phyloP scores from a whole-genome alignment of 2,888 invertebrate genomes.

The Branchipolynoe longqiensis region DNA sequence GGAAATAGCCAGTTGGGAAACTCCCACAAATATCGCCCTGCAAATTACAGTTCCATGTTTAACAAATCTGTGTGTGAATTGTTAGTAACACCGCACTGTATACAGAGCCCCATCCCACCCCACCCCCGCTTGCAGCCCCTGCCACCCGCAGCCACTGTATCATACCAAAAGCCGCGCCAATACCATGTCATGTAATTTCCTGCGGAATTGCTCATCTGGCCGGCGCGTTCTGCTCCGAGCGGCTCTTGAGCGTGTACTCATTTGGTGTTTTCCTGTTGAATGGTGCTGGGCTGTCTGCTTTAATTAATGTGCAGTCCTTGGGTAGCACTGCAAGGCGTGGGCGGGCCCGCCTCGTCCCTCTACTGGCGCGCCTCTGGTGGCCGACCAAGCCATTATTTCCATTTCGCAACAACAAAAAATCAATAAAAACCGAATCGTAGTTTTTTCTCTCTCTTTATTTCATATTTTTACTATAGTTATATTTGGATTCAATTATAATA shows the following conservation, averaged over 20 bases:
- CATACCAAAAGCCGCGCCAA: conserved; percentile 40
- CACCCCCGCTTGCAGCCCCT: conserved; percentile 4
- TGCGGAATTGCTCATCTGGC: conserved; percentile 40
- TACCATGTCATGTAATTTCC: conserved; percentile 49
- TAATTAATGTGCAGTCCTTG: conserved; percentile 3
- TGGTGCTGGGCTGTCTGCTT: conserved; percentile 20
- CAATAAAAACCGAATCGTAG: too few species aligned
- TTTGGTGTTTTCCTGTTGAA: conserved; percentile 45
- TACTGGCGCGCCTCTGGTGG: too few species aligned
- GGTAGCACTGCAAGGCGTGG: not conserved
- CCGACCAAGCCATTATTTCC: too few species aligned
- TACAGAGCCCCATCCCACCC: too few species aligned
- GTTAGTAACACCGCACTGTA: too few species aligned
- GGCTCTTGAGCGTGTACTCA: conserved; percentile 17
- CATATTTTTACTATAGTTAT: too few species aligned
- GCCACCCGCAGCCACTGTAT: conserved; percentile 21
- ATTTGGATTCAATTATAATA: too few species aligned
- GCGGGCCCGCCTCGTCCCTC: not conserved
- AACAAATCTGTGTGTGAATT: too few species aligned
- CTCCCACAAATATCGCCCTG: conserved; percentile 4
- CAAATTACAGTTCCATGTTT: too few species aligned
- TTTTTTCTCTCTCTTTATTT: too few species aligned
- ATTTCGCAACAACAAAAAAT: too few species aligned
- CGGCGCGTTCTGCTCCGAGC: conserved; percentile 41
- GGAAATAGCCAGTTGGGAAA: too few species aligned